Evolutionary conservation across 2,888 invertebrate species (phyloP).

Genomic region (Serrognathus titanus): DNA sequence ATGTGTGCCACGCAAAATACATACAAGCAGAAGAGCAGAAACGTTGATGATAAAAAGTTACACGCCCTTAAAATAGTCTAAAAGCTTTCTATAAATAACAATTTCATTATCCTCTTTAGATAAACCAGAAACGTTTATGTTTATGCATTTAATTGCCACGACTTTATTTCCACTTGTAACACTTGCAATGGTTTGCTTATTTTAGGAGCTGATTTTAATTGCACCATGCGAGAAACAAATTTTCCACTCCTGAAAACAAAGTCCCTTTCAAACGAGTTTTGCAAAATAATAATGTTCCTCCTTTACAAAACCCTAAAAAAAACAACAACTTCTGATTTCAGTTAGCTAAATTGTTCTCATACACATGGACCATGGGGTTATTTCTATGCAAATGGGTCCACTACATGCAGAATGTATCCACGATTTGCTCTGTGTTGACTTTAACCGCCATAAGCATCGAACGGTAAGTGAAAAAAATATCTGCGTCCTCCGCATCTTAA

Average conservation of each 20-base stretch:
- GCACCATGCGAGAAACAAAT: too few species aligned
- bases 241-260: too few species aligned
- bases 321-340: slow-evolving; percentile 38
- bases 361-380: slow-evolving; percentile 64
- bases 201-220: too few species aligned
- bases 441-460: slow-evolving; percentile 70
- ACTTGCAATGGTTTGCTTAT: too few species aligned
- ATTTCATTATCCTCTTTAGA: slow-evolving; percentile 16
- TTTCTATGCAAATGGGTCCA: slow-evolving; percentile 66
- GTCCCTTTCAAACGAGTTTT: not conserved
- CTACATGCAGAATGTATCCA: slow-evolving; percentile 69
- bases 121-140: not conserved
- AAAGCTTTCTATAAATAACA: slow-evolving; percentile 31
- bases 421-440: slow-evolving; percentile 69
- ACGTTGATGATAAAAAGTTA: not conserved
- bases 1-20: not conserved
- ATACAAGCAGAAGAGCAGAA: not conserved
- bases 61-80: slow-evolving; percentile 22
- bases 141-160: not conserved
- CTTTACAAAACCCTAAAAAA: not conserved
- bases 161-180: too few species aligned
- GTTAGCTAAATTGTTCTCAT: slow-evolving; percentile 65
- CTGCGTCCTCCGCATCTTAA: not conserved
- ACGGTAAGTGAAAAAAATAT: slow-evolving; percentile 51
- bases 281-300: not conserved